Base-by-base conservation (phyloP, 2,113 vertebrate species). In the Festucalex cinctus region DNA sequence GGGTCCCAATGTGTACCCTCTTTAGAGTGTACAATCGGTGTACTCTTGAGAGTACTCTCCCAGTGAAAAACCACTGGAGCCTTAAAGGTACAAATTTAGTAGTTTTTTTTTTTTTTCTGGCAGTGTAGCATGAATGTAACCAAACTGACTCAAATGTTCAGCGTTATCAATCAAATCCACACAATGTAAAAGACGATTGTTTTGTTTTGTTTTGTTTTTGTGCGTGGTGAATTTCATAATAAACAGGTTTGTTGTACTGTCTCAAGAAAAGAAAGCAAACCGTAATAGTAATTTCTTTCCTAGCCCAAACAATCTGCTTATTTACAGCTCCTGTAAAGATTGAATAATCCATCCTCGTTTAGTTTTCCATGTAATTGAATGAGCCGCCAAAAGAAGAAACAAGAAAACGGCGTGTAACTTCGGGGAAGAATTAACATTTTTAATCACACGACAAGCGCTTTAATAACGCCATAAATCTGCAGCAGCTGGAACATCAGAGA, bases 351-450 rank as follows among this genome's bases (percentile, higher is more conserved):
- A 82, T 73, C 86, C 84, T 87, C 80, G 88, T 86, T 92, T 90
- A 77, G 85, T 90, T 92, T 88, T 89, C 85, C 74, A 73, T 88
- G 81, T 89, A 92, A 92, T 92, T 91, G 90, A 92, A 92, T 91
- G 85, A 87, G 77, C 78, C 76, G 81, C 76, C 74, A 79, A 80
- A 78, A 70, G 71, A 63, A 59, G 69, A 75, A 77, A 78, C 61
- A 73, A 88, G 88, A 90, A 89, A 80, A 83, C 83, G 79, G 79
- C 76, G 78, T 86, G 82, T 74, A 49, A 90, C 90, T 91, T 78
- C 58, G 83, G 36, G 43, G 75, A 60, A 32, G 86, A 90, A 91
- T 92, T 91, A 82, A 86, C 88, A 89, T 89, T 90, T 89, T 92
- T 92, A 93, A 92, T 92, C 87, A 88, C 87, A 84, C 84, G 86